Evolutionary conservation across 2,888 invertebrate species (phyloP), one percentile per base, ranked within the genome.

Genomic region (Leucophenga maculata): DNA sequence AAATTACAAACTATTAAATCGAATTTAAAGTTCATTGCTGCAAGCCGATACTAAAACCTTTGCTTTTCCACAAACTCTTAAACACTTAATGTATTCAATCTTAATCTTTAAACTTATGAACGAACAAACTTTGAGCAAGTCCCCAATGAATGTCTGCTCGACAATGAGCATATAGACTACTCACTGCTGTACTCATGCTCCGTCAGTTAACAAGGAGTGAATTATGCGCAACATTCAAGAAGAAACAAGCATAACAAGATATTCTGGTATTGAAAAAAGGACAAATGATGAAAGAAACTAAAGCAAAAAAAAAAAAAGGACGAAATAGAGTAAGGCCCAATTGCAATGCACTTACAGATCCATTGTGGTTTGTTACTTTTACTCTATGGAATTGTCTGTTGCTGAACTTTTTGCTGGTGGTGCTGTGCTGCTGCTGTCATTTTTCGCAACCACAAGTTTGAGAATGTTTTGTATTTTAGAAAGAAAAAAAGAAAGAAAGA

Each of bases 351-450:
- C 26, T 55, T 55, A 22, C 14, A 55, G 26, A 22, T 55, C 22
- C 14, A 13, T 55, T 55, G 55, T 26, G 55, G 59, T 16, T 31
- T 59, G 32, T 18, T 31, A 54, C 50, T 68, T 71, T 44, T 65
- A 50, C n/a, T 13, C 55, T 57, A 8, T 39, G 39, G 57, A 6
- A 18, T 57, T 22, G 14, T 57, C 22, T 31, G 26, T 57, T 57
- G 9, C 57, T 50, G 18, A 50, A 50, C 57, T 57, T 57, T 31
- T 13, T n/a, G 39, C 39, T 39, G 26, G 2, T 26, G 1, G 6
- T 18, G 52, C 16, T 52, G 2, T 26, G 1, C 39, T 18, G 52
- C 16, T 52, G 20, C 32, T 26, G 31, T 31, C 26, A 57, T 57
- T 57, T 57, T 20, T 57, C 26, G 22, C 11, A 39, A 11, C 3